Evolutionary conservation across 2,797 vertebrate species (phyloP).

Genomic region (Pyrocephalus nanus): DNA sequence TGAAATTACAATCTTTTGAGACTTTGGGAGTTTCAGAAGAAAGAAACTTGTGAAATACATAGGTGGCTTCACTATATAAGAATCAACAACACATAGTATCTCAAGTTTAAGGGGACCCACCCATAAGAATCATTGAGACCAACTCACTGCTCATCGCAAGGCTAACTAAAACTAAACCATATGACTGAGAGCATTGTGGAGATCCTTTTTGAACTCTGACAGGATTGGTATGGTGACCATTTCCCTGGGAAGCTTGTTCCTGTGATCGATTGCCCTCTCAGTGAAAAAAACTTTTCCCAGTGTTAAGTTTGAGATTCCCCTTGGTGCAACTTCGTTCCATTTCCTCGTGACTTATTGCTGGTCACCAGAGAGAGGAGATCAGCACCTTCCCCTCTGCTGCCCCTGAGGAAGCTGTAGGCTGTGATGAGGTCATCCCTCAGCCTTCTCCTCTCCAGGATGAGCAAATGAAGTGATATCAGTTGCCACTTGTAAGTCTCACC

Average conservation of each 20-base stretch:
- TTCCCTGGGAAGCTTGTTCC: not conserved
- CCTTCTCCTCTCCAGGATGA: not conserved
- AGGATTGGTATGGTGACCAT: fast-evolving
- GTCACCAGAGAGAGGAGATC: not conserved
- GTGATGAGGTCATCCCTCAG: not conserved
- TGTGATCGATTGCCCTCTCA: fast-evolving
- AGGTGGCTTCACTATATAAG: not conserved
- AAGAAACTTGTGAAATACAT: not conserved
- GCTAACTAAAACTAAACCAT: not conserved
- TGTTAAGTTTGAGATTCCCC: not conserved
- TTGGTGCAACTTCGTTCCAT: not conserved
- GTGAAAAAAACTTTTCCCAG: not conserved
- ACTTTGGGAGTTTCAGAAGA: not conserved
- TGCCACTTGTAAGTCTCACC: not conserved
- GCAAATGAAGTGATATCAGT: not conserved
- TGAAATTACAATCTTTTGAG: not conserved
- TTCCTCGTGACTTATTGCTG: not conserved
- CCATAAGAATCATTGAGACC: not conserved
- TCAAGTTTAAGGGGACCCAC: not conserved
- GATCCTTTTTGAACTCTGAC: not conserved
- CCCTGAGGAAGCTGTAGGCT: not conserved
- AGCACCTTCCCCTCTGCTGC: not conserved
- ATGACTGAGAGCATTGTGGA: fast-evolving
- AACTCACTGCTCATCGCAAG: fast-evolving
- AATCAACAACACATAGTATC: not conserved